Percentiles rank a stretch among this genome's conserved stretches.
phyloP scores from a whole-genome alignment of 2,888 invertebrate genomes.

The Loripinus fragilis region DNA sequence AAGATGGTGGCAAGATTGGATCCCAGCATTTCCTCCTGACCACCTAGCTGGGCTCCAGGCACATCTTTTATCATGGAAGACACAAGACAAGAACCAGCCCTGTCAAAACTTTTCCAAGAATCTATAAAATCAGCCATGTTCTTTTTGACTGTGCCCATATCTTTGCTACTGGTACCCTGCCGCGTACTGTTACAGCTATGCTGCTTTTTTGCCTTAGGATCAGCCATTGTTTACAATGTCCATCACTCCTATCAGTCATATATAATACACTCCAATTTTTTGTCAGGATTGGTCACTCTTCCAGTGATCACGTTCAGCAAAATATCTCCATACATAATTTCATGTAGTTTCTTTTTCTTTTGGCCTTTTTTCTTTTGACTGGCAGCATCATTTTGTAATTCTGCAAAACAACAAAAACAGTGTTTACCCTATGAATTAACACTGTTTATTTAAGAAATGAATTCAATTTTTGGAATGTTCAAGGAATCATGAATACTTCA shows the following conservation, averaged over 20 bases:
- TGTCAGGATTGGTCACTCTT: too few relatives aligned
- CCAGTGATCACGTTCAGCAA: too few relatives aligned
- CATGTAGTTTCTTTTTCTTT: neutral
- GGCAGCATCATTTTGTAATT: neutral
- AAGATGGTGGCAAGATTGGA: constrained; percentile 34
- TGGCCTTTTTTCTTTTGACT: neutral
- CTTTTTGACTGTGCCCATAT: neutral
- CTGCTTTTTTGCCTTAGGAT: neutral
- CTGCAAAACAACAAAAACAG: neutral
- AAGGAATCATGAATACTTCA: too few relatives aligned
- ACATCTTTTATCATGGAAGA: constrained; percentile 41
- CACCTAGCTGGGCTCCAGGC: constrained; percentile 45
- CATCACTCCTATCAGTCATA: too few relatives aligned
- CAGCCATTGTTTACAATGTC: neutral
- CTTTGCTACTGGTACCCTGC: neutral
- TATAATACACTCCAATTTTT: too few relatives aligned
- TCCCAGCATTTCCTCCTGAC: constrained; percentile 44
- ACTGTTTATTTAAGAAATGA: too few relatives aligned
- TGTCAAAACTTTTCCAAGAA: constrained; percentile 54
- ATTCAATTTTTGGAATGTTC: too few relatives aligned
- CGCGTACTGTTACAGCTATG: neutral
- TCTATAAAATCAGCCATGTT: constrained; percentile 23
- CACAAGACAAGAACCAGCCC: constrained; percentile 45
- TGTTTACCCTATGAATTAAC: too few relatives aligned
- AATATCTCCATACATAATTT: too few relatives aligned